Conservation (phyloP, 2,797 vertebrate species). For the Picus viridis region DNA sequence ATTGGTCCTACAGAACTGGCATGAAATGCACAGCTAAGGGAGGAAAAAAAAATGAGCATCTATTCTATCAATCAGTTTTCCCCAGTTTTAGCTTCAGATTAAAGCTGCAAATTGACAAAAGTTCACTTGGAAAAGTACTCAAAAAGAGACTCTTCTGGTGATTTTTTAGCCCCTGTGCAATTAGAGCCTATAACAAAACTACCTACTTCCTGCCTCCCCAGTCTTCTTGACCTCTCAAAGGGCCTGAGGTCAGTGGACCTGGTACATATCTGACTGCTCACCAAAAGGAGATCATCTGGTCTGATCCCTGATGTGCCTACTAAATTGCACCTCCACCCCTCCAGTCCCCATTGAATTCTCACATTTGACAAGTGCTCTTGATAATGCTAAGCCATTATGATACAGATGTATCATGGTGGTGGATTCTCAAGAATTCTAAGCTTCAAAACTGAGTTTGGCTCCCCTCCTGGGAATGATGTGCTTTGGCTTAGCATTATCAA, state of each 20-base stretch:
- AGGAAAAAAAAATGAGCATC: background rate
- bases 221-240: background rate
- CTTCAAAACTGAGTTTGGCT: too few relatives aligned
- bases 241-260: background rate
- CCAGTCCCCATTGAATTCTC: background rate
- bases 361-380: background rate
- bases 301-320: background rate
- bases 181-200: background rate
- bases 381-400: background rate
- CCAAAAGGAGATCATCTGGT: background rate
- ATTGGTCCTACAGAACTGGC: slow-evolving; percentile 4
- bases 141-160: background rate
- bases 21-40: slow-evolving; percentile 31
- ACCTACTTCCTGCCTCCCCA: background rate
- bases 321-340: background rate
- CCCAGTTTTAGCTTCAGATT: slow-evolving; percentile 5
- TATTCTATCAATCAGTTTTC: background rate
- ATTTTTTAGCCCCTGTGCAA: accelerated
- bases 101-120: slow-evolving; percentile 1
- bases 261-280: background rate
- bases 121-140: background rate
- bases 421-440: too few relatives aligned
- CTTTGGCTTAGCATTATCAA: too few relatives aligned
- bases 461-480: too few relatives aligned
- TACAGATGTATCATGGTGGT: background rate